Conservation (phyloP, 64 coral and sea anemone species). For the Stylophora pistillata region DNA sequence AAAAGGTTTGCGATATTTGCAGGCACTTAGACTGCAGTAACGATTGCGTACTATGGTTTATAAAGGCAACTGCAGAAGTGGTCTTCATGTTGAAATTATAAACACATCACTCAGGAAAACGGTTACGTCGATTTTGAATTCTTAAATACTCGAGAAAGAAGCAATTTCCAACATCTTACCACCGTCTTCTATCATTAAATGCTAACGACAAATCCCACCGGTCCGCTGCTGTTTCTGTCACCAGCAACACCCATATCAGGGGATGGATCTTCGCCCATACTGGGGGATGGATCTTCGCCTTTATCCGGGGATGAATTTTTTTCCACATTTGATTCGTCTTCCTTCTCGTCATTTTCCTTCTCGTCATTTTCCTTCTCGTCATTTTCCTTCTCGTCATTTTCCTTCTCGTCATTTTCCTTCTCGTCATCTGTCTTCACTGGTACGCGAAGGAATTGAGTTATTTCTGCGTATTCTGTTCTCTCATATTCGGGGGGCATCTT, state of each 20-base stretch:
- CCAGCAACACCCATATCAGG: not conserved
- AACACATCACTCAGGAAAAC: no score
- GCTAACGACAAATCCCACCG: not conserved
- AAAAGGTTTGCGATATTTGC: no score
- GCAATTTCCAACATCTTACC: constrained; percentile 15
- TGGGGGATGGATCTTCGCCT: not conserved
- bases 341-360: not conserved
- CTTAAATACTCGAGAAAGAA: not conserved
- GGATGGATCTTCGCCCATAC: not conserved
- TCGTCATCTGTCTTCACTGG: constrained; percentile 12
- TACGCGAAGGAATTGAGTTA: constrained; percentile 17
- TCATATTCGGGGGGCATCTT: constrained; percentile 7
- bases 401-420: not conserved
- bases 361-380: no score
- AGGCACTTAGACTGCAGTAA: no score
- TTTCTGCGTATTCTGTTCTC: constrained; percentile 33
- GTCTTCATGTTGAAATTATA: no score
- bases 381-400: not conserved
- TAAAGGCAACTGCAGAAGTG: not conserved
- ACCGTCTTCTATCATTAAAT: not conserved
- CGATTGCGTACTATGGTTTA: no score
- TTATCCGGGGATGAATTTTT: not conserved
- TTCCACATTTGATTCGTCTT: not conserved
- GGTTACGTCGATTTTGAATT: no score
- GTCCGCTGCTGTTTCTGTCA: not conserved